phyloP scores from a whole-genome alignment of 1,140 invertebrate species.

The Drosophila eugracilis region DNA sequence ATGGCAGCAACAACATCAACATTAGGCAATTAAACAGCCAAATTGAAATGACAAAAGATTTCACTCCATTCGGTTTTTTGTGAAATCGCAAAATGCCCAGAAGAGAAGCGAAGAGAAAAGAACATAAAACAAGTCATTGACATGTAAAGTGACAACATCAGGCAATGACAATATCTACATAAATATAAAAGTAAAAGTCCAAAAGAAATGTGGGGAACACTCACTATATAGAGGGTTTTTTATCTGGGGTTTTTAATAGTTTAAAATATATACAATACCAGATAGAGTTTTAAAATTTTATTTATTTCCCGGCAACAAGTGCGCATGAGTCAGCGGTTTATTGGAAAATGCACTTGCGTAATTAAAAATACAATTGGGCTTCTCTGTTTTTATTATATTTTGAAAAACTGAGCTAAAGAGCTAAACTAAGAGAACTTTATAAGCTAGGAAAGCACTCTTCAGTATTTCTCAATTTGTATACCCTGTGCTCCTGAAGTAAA shows the following conservation, averaged over 20 bases:
- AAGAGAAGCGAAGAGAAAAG: constrained; percentile 17
- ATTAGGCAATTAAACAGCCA: constrained; percentile 69
- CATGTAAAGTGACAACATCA: constrained; percentile 67
- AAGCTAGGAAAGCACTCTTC: constrained; percentile 32
- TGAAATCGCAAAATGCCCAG: constrained; percentile 17
- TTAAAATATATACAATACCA: constrained; percentile 27
- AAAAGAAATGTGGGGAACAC: constrained; percentile 29
- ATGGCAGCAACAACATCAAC: constrained; percentile 40
- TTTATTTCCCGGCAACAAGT: constrained; percentile 38
- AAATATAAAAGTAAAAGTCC: constrained; percentile 45
- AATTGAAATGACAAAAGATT: constrained; percentile 76
- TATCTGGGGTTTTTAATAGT: constrained; percentile 12
- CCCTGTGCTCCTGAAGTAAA: no score
- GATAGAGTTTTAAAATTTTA: constrained; percentile 24
- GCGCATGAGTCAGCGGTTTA: constrained; percentile 63
- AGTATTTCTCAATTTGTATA: no score
- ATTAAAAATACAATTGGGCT: constrained; percentile 15
- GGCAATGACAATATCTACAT: constrained; percentile 24
- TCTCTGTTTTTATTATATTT: constrained; percentile 5
- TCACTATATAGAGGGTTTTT: constrained; percentile 1
- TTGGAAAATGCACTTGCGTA: constrained; percentile 29
- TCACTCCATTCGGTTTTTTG: constrained; percentile 45
- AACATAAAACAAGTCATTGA: constrained; percentile 71
- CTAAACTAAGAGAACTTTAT: constrained; percentile 1
- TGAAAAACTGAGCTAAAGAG: constrained; percentile 11